Evolutionary conservation across 53 echinoderm and acorn worm genomes (phyloP).

Genomic region (Henricia sp.): DNA sequence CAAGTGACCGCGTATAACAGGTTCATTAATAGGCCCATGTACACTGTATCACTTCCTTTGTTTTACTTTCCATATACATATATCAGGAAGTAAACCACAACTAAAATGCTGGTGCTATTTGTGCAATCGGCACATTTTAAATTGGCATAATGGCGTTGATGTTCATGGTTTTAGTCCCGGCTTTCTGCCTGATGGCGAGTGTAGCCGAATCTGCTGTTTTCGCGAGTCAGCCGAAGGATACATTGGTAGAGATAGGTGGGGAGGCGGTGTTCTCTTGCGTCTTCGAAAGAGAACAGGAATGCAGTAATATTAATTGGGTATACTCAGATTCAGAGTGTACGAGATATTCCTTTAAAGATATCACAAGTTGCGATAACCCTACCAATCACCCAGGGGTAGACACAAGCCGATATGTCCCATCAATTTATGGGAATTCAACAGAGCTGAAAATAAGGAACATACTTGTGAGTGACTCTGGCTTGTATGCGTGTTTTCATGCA

Average conservation of each 20-base stretch:
- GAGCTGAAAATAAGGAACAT: constrained; percentile 8
- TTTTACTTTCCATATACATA: too few species aligned
- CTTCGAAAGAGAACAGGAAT: neutral
- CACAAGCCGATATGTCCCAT: neutral
- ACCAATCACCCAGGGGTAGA: neutral
- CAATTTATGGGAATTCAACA: neutral
- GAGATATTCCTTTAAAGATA: neutral
- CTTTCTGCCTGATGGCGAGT: neutral
- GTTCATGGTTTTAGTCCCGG: too few species aligned
- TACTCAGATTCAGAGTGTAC: constrained; percentile 17
- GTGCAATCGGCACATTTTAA: too few species aligned
- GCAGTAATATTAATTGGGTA: neutral
- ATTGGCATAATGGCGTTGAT: too few species aligned
- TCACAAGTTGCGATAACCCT: neutral
- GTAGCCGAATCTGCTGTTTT: neutral
- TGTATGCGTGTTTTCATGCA: neutral
- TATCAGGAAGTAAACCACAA: too few species aligned
- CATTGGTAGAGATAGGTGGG: neutral
- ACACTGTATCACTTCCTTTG: too few species aligned
- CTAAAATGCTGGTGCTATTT: too few species aligned
- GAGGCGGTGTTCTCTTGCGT: constrained; percentile 10
- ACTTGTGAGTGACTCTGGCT: neutral
- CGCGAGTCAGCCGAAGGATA: neutral
- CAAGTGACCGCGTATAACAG: too few species aligned
- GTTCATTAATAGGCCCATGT: too few species aligned